Conservation (phyloP, 2,113 vertebrate genomes). For the Hydropotes inermis region DNA sequence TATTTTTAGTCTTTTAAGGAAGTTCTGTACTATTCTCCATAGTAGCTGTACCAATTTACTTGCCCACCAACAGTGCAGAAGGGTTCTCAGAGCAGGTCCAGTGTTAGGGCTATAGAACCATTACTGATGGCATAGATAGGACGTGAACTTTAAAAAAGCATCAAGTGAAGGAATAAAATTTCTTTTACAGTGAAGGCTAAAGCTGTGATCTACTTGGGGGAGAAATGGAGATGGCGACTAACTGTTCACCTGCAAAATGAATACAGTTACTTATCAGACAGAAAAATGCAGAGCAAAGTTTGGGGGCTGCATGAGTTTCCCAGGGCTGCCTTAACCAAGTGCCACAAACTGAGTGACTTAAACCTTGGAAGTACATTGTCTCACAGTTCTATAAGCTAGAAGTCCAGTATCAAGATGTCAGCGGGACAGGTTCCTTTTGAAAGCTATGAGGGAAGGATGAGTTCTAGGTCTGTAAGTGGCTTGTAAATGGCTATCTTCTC, state of each 20-base stretch:
- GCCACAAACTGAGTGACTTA: not conserved
- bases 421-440: not conserved
- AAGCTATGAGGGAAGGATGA: not conserved
- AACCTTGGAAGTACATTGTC: not conserved
- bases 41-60: not conserved
- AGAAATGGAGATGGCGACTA: not conserved
- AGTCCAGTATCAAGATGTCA: not conserved
- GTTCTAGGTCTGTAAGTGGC: not conserved
- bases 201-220: not conserved
- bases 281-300: not conserved
- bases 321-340: not conserved
- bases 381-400: not conserved
- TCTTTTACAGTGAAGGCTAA: not conserved
- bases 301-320: not conserved
- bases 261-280: not conserved
- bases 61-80: not conserved
- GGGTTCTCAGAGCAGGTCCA: not conserved
- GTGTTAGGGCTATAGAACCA: not conserved
- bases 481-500: not conserved
- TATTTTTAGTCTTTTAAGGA: not conserved
- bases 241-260: not conserved
- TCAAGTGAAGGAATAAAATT: not conserved
- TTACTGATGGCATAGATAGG: not conserved
- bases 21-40: not conserved
- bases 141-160: not conserved